Conservation (phyloP, 2,113 vertebrate genomes). For the Capricornis sumatraensis region DNA sequence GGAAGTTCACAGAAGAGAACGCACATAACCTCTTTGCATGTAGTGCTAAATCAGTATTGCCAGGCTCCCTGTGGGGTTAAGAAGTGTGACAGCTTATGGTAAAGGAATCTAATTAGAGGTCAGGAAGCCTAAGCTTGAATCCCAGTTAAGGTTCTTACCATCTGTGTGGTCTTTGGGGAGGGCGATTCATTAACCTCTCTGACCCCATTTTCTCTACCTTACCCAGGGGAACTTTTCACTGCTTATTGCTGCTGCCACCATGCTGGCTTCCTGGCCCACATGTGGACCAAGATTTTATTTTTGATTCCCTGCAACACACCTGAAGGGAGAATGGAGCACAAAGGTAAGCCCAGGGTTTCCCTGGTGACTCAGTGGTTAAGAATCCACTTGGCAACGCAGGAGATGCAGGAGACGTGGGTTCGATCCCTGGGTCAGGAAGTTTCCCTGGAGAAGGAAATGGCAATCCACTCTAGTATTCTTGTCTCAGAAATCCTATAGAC, state of each 20-base stretch:
- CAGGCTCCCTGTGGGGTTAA: not conserved
- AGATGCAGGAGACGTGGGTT: not conserved
- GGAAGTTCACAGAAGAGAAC: not conserved
- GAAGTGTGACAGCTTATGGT: not conserved
- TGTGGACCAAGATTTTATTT: not conserved
- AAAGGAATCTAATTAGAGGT: constrained; percentile 4
- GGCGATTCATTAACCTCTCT: constrained; percentile 39
- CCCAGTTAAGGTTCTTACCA: not conserved
- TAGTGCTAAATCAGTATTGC: not conserved
- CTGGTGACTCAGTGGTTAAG: not conserved
- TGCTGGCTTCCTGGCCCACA: not conserved
- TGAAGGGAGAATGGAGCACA: not conserved
- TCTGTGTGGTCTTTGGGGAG: not conserved
- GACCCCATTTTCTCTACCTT: not conserved
- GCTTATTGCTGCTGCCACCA: not conserved
- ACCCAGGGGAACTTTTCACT: not conserved
- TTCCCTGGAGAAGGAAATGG: not conserved
- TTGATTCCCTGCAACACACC: too few species aligned
- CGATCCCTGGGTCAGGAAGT: not conserved
- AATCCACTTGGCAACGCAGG: not conserved
- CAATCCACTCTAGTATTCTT: not conserved
- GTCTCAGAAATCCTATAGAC: not conserved
- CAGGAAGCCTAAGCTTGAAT: constrained; percentile 4
- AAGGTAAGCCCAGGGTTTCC: not conserved
- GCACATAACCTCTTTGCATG: not conserved